Base-by-base conservation (phyloP, 1,140 invertebrate species). In the Thereuonema tuberculata region DNA sequence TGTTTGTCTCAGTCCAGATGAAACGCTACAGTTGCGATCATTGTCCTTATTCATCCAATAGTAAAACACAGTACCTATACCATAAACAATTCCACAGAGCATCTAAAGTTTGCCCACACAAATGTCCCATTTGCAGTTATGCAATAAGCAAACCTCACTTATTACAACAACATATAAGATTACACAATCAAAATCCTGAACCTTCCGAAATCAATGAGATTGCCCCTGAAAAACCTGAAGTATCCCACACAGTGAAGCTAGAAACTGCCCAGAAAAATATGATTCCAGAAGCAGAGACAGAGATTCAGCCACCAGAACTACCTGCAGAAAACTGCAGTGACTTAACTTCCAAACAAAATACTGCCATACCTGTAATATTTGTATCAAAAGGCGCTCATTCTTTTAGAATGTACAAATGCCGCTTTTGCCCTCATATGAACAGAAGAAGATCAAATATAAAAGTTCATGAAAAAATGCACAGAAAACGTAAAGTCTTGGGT, bases 381-480 rank as follows among this genome's bases (percentile, higher is more conserved):
- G 84, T 86, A 0, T 82, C 82, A 0, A 79, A 72, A 17, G 79
- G 78, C 3, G 83, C 83, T 21, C 80, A 82, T 14, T 83, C 88
- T 60, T 79, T 81, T 12, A 90, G 90, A 72, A 87, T 93, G 81
- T 84, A 86, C 65, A 88, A 89, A 68, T 93, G 88, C 68, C 77
- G 84, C 28, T 84, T 81, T 67, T 92, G 89, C 71, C 88, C 89
- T 0, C 87, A 89, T 70, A 83, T 88, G 1, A 89, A 89, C 68
- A 85, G 73, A 24, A 63, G 71, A 23, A 61, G 66, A 3, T 82
- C 83, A 29, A 88, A 88, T 69, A 84, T 92, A 28, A 79, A 81
- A n/a, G 85, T 88, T 62, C 89, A 93, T 71, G 87, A 92, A 70
- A 83, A 83, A 70, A 87, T 91, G 81, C 89, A 92, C 71, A 77